Conservation (phyloP, 1,140 invertebrate genomes). For the Chymomyza costata region DNA sequence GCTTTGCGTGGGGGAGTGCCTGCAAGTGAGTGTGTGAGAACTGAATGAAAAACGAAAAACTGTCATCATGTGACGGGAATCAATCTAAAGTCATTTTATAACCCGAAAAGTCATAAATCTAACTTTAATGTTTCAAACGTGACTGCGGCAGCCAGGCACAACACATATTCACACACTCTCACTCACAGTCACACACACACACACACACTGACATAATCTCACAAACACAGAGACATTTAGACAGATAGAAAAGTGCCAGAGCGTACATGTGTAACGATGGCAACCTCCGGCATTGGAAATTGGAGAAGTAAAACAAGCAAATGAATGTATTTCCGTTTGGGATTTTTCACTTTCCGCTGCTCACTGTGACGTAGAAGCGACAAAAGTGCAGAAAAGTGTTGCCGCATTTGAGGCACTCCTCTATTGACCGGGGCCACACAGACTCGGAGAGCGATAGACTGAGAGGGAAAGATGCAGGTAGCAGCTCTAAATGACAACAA, state of each 20-base stretch:
- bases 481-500: not conserved
- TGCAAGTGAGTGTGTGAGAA: constrained; percentile 6
- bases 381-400: constrained; percentile 38
- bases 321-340: constrained; percentile 73
- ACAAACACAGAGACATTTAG: constrained; percentile 2
- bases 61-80: constrained; percentile 75
- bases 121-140: constrained; percentile 75
- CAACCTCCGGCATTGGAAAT: constrained; percentile 60
- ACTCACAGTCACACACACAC: constrained; percentile 29
- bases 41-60: constrained; percentile 72
- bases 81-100: constrained; percentile 76
- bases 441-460: constrained; percentile 3
- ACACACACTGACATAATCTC: constrained; percentile 36
- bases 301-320: constrained; percentile 73
- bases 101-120: constrained; percentile 75
- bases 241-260: not conserved
- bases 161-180: constrained; percentile 12
- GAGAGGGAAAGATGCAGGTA: not conserved
- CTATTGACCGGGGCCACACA: no score
- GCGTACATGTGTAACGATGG: constrained; percentile 16
- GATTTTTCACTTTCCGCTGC: constrained; percentile 66
- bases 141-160: constrained; percentile 63
- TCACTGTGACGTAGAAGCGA: not conserved
- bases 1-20: not conserved
- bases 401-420: constrained; percentile 28